Conservation (phyloP, 2,888 invertebrate genomes). For the Disparrhopalites patrizii region DNA sequence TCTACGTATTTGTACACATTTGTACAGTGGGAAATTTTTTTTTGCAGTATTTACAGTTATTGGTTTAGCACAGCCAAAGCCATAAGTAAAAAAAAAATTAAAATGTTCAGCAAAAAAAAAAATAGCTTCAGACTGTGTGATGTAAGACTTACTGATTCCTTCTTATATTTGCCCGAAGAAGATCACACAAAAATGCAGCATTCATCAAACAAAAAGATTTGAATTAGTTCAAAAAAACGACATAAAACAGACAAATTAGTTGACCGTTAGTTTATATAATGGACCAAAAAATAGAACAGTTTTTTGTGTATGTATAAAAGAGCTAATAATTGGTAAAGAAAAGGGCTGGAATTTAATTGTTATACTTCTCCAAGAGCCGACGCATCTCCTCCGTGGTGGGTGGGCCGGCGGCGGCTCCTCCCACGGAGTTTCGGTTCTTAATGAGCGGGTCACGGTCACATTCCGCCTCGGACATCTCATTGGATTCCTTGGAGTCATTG, state of each 20-base stretch:
- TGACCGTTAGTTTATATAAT: not conserved
- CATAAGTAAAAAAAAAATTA: constrained; percentile 29
- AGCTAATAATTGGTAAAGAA: too few species aligned
- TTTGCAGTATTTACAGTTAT: not conserved
- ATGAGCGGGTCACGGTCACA: constrained; percentile 77
- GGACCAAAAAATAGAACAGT: not conserved
- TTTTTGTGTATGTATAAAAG: not conserved
- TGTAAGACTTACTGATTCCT: constrained; percentile 38
- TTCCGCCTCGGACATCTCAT: constrained; percentile 89
- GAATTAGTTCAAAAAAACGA: constrained; percentile 22
- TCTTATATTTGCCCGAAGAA: too few species aligned
- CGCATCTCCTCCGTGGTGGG: constrained; percentile 94
- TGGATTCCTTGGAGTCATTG: constrained; percentile 90
- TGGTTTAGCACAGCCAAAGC: constrained; percentile 24
- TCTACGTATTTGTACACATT: too few species aligned
- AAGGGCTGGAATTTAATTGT: too few species aligned
- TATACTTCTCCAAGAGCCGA: constrained; percentile 96
- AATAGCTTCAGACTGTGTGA: not conserved
- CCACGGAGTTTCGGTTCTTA: constrained; percentile 53
- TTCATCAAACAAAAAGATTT: constrained; percentile 4
- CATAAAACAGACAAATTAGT: constrained; percentile 8
- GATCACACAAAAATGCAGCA: constrained; percentile 22
- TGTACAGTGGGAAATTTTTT: too few species aligned
- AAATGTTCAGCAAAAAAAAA: not conserved
- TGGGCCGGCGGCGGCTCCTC: constrained; percentile 35